phyloP scores from a whole-genome alignment of 1,140 invertebrate genomes.

The Maconellicoccus hirsutus region DNA sequence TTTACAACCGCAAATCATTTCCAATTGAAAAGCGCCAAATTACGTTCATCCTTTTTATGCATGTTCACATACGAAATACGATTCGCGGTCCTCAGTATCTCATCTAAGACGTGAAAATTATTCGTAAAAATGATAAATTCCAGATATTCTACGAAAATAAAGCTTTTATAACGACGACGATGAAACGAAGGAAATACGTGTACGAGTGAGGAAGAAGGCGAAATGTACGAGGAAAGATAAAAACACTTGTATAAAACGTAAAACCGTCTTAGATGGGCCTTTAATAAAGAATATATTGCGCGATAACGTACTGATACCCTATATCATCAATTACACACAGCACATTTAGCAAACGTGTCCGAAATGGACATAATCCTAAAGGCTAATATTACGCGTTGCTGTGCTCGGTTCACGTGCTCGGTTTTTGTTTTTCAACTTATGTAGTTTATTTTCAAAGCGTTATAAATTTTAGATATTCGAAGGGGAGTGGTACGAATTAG shows the following conservation, averaged over 20 bases:
- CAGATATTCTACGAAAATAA: too few species aligned
- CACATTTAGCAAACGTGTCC: conserved; percentile 7
- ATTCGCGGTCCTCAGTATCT: too few species aligned
- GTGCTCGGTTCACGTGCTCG: background rate
- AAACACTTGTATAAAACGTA: background rate
- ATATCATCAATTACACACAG: conserved; percentile 4
- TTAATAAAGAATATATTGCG: conserved; percentile 6
- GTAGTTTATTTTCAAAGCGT: background rate
- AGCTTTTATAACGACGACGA: too few species aligned
- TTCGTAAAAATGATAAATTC: too few species aligned
- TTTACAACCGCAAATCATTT: background rate
- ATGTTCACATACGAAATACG: too few species aligned
- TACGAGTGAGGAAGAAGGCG: too few species aligned
- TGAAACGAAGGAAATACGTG: too few species aligned
- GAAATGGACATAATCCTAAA: conserved; percentile 9
- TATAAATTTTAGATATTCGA: background rate
- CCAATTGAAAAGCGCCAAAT: background rate
- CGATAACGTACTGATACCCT: conserved; percentile 7
- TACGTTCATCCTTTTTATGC: too few species aligned
- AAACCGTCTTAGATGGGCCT: background rate
- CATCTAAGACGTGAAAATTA: too few species aligned
- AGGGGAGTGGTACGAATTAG: background rate
- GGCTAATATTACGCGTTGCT: background rate
- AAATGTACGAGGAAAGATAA: background rate
- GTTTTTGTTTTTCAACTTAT: background rate